These are phyloP conservation scores for Hydropsyche betteni DNA, from an alignment of 2,888 invertebrate genomes.

Conservation along the genomic window DNA sequence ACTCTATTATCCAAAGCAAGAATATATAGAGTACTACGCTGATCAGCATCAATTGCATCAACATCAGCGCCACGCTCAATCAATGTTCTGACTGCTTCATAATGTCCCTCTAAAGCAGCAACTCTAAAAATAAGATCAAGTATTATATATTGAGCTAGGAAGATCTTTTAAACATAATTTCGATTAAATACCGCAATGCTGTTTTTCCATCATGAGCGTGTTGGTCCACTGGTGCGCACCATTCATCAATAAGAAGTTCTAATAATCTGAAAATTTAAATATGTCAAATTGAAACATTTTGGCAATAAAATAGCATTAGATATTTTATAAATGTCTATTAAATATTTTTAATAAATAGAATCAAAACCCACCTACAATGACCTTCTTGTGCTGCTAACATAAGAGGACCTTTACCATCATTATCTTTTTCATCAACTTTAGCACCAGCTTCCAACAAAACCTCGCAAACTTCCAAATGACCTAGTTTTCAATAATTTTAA, in stretches of 20 bases:
- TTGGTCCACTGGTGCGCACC: constrained; percentile 83
- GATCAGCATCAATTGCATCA: constrained; percentile 91
- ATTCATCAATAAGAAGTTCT: constrained; percentile 75
- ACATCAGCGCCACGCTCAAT: constrained; percentile 81
- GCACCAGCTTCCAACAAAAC: constrained; percentile 87
- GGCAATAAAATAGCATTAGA: neutral
- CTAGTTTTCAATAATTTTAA: constrained; percentile 56
- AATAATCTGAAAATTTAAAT: constrained; percentile 58
- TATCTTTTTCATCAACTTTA: constrained; percentile 87
- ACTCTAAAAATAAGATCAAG: constrained; percentile 62
- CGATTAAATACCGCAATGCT: constrained; percentile 71
- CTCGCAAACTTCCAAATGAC: constrained; percentile 84
- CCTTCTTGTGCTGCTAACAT: constrained; percentile 92
- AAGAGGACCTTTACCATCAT: constrained; percentile 88
- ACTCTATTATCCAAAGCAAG: constrained; percentile 87
- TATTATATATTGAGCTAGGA: neutral
- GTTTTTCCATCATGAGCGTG: constrained; percentile 92
- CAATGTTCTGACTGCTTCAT: constrained; percentile 78
- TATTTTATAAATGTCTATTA: neutral
- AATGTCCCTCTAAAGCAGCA: constrained; percentile 86
- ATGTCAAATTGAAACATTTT: neutral
- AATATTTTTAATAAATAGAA: neutral
- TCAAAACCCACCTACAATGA: constrained; percentile 61
- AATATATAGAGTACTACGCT: constrained; percentile 90
- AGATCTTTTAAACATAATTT: neutral